Conservation (phyloP, 1,140 invertebrate species). For the Neodiprion lecontei region DNA sequence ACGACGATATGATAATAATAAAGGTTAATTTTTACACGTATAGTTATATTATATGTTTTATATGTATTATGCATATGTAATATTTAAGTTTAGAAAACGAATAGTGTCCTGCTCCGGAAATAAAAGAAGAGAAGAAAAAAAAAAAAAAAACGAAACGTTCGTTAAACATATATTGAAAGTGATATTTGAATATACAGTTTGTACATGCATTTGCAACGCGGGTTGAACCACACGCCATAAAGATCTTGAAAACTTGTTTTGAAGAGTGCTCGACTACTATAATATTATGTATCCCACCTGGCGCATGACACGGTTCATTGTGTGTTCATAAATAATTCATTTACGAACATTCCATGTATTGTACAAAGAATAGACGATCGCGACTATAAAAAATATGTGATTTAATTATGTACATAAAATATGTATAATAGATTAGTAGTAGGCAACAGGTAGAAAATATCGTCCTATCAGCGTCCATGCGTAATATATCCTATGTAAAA, state of each 20-base stretch:
- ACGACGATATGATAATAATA: background rate
- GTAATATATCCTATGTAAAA: too few relatives aligned
- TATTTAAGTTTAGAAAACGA: background rate
- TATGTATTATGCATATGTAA: too few relatives aligned
- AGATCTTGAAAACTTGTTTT: background rate
- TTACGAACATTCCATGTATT: background rate
- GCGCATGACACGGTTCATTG: conserved; percentile 10
- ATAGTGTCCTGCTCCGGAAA: background rate
- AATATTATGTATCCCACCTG: conserved; percentile 8
- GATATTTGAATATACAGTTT: background rate
- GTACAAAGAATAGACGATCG: background rate
- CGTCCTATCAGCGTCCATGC: background rate
- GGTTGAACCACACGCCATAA: too few relatives aligned
- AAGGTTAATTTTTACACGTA: too few relatives aligned
- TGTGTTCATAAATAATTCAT: conserved; percentile 15
- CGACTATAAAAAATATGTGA: conserved; percentile 1
- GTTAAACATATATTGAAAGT: background rate
- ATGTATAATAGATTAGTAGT: background rate
- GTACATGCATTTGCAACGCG: background rate
- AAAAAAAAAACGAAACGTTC: background rate
- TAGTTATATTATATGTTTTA: too few relatives aligned
- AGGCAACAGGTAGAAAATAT: background rate
- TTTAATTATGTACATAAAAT: conserved; percentile 13
- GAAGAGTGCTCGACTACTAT: background rate
- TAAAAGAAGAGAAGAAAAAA: too few relatives aligned